These are phyloP conservation scores for Coronaproctus castanopsis DNA, from an alignment of 2,888 invertebrate genomes.

Conservation along the genomic window DNA sequence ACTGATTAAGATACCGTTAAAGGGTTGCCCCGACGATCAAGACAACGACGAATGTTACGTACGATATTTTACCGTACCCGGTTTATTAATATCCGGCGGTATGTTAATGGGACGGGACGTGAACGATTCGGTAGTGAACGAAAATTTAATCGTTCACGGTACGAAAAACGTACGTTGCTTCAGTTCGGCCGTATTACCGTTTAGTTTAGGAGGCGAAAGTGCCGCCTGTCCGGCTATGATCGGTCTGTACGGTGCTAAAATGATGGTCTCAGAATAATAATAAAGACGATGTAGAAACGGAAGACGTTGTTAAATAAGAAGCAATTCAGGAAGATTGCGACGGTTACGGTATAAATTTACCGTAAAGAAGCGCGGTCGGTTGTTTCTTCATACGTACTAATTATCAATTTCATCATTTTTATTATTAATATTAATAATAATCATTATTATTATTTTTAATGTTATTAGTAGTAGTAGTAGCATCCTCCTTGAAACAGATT, in stretches of 20 bases:
- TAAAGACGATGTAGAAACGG: too few relatives aligned
- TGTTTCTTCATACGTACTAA: too few relatives aligned
- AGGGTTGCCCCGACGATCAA: constrained; percentile 1
- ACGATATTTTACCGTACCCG: constrained; percentile 3
- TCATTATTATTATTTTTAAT: too few relatives aligned
- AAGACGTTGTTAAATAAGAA: too few relatives aligned
- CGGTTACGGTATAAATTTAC: too few relatives aligned
- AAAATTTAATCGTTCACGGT: constrained; percentile 3
- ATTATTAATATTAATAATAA: too few relatives aligned
- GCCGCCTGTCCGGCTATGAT: not conserved
- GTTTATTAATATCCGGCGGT: constrained; percentile 2
- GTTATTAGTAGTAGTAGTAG: too few relatives aligned
- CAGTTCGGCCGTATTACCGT: constrained; percentile 2
- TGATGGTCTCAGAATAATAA: too few relatives aligned
- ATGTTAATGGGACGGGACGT: constrained; percentile 4
- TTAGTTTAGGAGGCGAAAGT: constrained; percentile 4
- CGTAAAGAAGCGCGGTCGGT: too few relatives aligned
- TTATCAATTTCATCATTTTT: too few relatives aligned
- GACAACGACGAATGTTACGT: constrained; percentile 2
- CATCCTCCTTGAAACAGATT: too few relatives aligned
- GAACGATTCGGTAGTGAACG: constrained; percentile 6
- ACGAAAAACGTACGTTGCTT: constrained; percentile 3
- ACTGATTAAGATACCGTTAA: constrained; percentile 4
- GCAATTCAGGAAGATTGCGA: too few relatives aligned
- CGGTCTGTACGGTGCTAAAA: constrained; percentile 1